Evolutionary conservation across 2,888 invertebrate genomes (phyloP), one percentile per base, ranked within the genome.

Genomic region (Panorpa germanica): DNA sequence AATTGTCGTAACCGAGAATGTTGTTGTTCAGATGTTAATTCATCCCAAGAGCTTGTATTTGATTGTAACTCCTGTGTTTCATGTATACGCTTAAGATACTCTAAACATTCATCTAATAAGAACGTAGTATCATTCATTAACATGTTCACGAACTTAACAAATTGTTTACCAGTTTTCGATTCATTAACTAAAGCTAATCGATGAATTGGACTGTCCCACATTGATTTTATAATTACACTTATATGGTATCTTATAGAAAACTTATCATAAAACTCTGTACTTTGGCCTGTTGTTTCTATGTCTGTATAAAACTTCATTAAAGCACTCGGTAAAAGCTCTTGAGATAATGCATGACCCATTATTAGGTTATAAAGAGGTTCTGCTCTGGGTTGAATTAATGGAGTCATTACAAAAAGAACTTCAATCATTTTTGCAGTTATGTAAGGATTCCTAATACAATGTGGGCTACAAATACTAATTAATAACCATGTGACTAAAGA

Each of bases 231-330:
- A 45, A 96, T 88, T 48, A 95, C 73, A 55, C 93, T 93, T 51
- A 98, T 93, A 52, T 95, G 93, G 61, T 93, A 93, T 34, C 57
- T 57, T 44, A 98, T 96, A 8, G 90, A 88, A 56, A 98, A 98
- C 59, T 98, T 98, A 57, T 96, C 96, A 48, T 95, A 98, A 59
- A 98, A 98, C 59, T 98, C 98, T 19, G 88, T 90, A 54, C 86
- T 90, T 41, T 93, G 85, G 7, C 96, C 96, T 7, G 95, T 96
- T 8, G 86, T 85, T 60, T 96, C 96, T 32, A 95, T 86, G 45
- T 93, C 93, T 42, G 93, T 90, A 57, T 98, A 98, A 60, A 98
- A 98, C 55, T 86, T 86, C 90, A 96, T 93, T 21, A 98, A 63
- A 11, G 82, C 77, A 40, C 86, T 78, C 1, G 91, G 83, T 35